Percentiles rank a stretch among this genome's conserved stretches.
phyloP scores from a whole-genome alignment of 2,113 vertebrate genomes.

The Athene noctua region DNA sequence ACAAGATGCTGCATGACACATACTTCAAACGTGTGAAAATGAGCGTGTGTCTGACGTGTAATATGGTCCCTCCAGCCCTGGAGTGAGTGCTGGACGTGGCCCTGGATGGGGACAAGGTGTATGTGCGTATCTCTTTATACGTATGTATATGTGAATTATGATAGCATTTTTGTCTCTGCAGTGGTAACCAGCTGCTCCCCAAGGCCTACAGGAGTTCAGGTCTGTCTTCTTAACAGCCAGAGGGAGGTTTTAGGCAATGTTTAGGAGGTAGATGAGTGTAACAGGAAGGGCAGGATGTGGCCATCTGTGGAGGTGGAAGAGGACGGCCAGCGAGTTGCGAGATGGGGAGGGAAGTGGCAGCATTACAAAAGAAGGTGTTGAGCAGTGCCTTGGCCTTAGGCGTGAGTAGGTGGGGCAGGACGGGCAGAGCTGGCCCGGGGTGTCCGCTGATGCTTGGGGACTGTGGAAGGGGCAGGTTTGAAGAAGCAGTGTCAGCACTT shows the following conservation, averaged over 20 bases:
- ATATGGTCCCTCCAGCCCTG: neutral
- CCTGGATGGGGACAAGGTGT: neutral
- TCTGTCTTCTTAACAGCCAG: neutral
- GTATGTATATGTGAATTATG: neutral
- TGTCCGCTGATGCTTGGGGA: neutral
- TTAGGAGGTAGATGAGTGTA: neutral
- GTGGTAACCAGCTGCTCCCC: rapidly evolving
- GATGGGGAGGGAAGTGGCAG: neutral
- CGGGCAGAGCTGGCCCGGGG: neutral
- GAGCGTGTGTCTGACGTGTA: neutral
- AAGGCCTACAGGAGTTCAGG: neutral
- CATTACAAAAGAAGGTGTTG: neutral
- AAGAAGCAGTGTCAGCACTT: neutral
- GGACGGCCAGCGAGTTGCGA: neutral
- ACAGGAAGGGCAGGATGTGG: slow-evolving; percentile 34
- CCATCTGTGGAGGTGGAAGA: slow-evolving; percentile 10
- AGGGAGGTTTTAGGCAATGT: neutral
- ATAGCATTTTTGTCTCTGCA: neutral
- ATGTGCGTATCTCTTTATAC: rapidly evolving
- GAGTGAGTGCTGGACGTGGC: neutral
- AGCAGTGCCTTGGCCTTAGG: neutral
- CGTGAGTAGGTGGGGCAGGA: neutral
- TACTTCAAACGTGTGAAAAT: neutral
- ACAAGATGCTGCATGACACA: neutral
- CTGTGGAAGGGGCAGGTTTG: neutral